Evolutionary conservation across 64 coral and sea anemone genomes (phyloP), one percentile per base, ranked within the genome.

Genomic region (Actinia equina): DNA sequence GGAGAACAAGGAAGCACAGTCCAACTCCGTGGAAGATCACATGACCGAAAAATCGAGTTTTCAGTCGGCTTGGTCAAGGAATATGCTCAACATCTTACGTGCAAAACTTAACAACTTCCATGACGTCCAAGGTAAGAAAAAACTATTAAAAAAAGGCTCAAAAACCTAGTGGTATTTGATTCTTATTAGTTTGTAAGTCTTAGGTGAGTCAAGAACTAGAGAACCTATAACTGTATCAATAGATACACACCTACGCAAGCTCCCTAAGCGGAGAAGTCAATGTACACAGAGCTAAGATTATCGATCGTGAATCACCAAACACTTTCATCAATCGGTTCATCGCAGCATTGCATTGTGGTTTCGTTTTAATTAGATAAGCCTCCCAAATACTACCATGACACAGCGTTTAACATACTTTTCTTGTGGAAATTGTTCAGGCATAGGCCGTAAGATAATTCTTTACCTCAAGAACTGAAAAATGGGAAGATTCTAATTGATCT

Each of bases 51-150:
- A 30, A 74, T 41, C 69, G 12, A 41, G 11, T 14, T 30, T 2
- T 25, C 69, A 81, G 16, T 49, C 78, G 6, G 5, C 78, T 1
- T 81, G 78, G 78, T 81, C 78, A 6, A 81, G 49, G 22, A 81
- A 81, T 49, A 81, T 81, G 78, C 18, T 81, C 5, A 81, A 81
- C 16, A 81, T 81, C 44, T 52, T 81, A 44, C 78, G 44, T 17
- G 49, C 78, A 14, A 52, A 81, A 17, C 49, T 81, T 3, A 81
- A 81, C 78, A 81, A 81, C 78, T 81, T 81, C 20, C 49, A 52
- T 37, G 22, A 12, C 78, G 14, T 37, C 6, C 42, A 81, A 81
- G 78, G 78, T 81, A 81, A 81, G 69, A 74, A 6, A 74, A 12
- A 30, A 11, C 42, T 15, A 74, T 41, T 42, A 30, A 30, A 15